Evolutionary conservation across 2,888 invertebrate species (phyloP).

Genomic region (Tetranychus piercei): DNA sequence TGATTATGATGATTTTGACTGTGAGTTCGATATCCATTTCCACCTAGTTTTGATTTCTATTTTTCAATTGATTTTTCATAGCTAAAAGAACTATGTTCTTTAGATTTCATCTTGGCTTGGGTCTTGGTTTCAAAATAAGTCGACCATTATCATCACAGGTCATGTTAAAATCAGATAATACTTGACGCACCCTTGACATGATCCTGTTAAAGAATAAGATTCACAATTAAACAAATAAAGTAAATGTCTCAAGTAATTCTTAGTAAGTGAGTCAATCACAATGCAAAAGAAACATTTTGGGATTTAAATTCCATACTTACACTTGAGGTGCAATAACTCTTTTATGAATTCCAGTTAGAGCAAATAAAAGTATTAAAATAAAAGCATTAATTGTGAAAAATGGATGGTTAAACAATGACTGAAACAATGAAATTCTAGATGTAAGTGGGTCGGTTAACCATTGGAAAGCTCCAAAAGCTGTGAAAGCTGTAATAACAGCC

Average conservation of each 20-base stretch:
- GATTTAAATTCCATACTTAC: not conserved
- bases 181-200: slow-evolving; percentile 69
- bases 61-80: no score
- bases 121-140: slow-evolving; percentile 73
- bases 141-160: slow-evolving; percentile 93
- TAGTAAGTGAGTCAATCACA: not conserved
- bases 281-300: no score
- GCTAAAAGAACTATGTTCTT: no score
- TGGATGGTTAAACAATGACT: slow-evolving; percentile 80
- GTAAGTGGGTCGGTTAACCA: slow-evolving; percentile 41
- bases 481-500: slow-evolving; percentile 65
- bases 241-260: not conserved
- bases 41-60: no score
- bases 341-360: slow-evolving; percentile 76
- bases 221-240: slow-evolving; percentile 23
- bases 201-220: slow-evolving; percentile 37
- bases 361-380: slow-evolving; percentile 60
- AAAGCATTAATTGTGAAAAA: slow-evolving; percentile 76
- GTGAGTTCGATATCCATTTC: no score
- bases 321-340: slow-evolving; percentile 84
- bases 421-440: slow-evolving; percentile 52
- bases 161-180: slow-evolving; percentile 89
- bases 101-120: slow-evolving; percentile 31
- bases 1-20: no score
- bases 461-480: slow-evolving; percentile 82